Evolutionary conservation across 2,113 vertebrate genomes (phyloP), one percentile per base, ranked within the genome.

Genomic region (Hippocampus mohnikei): DNA sequence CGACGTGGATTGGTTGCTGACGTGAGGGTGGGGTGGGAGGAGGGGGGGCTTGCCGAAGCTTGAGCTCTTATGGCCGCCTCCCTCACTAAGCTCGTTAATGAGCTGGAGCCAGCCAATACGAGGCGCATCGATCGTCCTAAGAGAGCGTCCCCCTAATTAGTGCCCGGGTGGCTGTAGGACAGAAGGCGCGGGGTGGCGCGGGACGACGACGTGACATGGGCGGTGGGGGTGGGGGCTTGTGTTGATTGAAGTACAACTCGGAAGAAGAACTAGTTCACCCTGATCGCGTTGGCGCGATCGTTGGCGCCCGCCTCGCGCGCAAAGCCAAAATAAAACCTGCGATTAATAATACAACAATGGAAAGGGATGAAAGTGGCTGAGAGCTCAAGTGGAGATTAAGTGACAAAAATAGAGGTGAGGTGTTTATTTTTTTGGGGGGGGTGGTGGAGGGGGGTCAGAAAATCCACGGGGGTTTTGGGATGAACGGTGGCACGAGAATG

Each of bases 81-180:
- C 84, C 78, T 76, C 81, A 76, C 84, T 87, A 67, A 84, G 80
- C 83, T 79, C 81, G 83, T 88, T 82, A 83, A 84, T 84, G 85
- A 88, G 84, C 85, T 87, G 85, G 78, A 86, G 84, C 84, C 82
- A 80, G 80, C 81, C 85, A 76, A 81, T 83, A 83, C 83, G 84
- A 85, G 76, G 81, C 77, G 42, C 85, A 89, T 90, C 87, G 84
- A 89, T 88, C 84, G 76, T 80, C 81, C 81, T 81, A 71, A 82
- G 84, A 81, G 87, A 81, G 86, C 83, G 83, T 82, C 78, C 81
- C 73, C 83, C 63, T 86, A 88, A 88, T 91, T 86, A 90, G 81
- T 84, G 85, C 67, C 77, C 58, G 81, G 68, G 80, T 81, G 81
- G 81, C 85, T 86, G 56, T 73, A 53, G 81, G 78, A 84, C 77